Percentiles rank a stretch among this genome's conserved stretches.
phyloP scores from a whole-genome alignment of 2,797 vertebrate genomes.

The Sebastes ruberrimus region DNA sequence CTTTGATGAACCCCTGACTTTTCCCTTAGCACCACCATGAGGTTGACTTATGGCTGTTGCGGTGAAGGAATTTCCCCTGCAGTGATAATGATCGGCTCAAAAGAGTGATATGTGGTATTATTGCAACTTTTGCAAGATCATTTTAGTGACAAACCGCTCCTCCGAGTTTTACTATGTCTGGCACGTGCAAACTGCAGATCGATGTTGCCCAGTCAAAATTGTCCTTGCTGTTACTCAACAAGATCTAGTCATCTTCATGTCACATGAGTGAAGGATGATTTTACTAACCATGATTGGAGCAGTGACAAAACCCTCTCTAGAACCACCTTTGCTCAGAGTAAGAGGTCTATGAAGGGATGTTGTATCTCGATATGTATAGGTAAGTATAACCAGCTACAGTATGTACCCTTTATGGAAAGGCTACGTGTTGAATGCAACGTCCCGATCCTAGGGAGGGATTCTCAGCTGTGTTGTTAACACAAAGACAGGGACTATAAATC shows the following conservation, averaged over 20 bases:
- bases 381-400: conserved; percentile 3
- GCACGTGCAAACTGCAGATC: not conserved
- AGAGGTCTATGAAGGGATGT: not conserved
- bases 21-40: not conserved
- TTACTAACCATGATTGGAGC: not conserved
- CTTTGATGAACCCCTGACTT: not conserved
- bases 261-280: not conserved
- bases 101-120: too few relatives aligned
- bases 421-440: conserved; percentile 46
- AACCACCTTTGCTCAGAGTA: not conserved
- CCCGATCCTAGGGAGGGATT: conserved; percentile 25
- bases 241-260: not conserved
- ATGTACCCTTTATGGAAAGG: not conserved
- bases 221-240: not conserved
- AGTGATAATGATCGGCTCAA: too few relatives aligned
- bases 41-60: too few relatives aligned
- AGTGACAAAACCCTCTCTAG: not conserved
- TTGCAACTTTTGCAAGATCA: too few relatives aligned
- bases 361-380: not conserved
- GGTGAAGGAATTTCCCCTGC: too few relatives aligned
- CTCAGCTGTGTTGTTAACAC: conserved; percentile 27
- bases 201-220: not conserved
- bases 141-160: too few relatives aligned
- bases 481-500: conserved; percentile 43
- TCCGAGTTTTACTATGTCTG: too few relatives aligned